Percentiles rank a stretch among this genome's conserved stretches.
Conservation (phyloP, 2,797 vertebrate genomes). For the Gadopsis bispinosus region DNA sequence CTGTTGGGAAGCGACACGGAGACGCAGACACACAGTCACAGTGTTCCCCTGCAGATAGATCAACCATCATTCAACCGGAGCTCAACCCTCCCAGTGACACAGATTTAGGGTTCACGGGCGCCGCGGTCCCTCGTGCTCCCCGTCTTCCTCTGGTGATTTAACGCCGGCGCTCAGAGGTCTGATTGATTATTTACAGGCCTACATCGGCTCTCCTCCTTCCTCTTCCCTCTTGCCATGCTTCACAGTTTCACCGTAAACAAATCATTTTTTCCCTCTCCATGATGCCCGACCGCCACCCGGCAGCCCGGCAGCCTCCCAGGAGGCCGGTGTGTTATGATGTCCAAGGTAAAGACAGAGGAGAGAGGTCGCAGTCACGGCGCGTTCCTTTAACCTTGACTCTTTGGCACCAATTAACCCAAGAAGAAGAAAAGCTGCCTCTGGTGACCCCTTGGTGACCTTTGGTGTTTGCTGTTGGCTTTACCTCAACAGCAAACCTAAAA, state of each 20-base stretch:
- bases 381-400: slow-evolving; percentile 52
- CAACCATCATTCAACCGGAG: slow-evolving; percentile 48
- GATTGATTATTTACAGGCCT: slow-evolving; percentile 70
- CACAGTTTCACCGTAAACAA: slow-evolving; percentile 53
- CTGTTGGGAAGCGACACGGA: slow-evolving; percentile 25
- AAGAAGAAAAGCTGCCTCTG: slow-evolving; percentile 38
- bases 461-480: slow-evolving; percentile 14
- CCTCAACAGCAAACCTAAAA: background rate
- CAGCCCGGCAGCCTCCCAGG: slow-evolving; percentile 21
- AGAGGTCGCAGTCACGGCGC: slow-evolving; percentile 31
- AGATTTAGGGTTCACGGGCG: slow-evolving; percentile 59
- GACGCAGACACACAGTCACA: slow-evolving; percentile 4
- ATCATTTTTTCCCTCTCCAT: slow-evolving; percentile 40
- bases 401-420: slow-evolving; percentile 72
- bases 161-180: slow-evolving; percentile 27
- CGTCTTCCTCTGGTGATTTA: slow-evolving; percentile 64
- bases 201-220: slow-evolving; percentile 22
- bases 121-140: background rate
- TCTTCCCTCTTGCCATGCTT: slow-evolving; percentile 23
- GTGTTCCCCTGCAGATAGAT: slow-evolving; percentile 46
- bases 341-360: slow-evolving; percentile 52
- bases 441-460: slow-evolving; percentile 37
- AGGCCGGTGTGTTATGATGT: slow-evolving; percentile 35
- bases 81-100: slow-evolving; percentile 39
- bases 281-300: background rate